Percentiles rank a stretch among this genome's conserved stretches.
Conservation (phyloP, 2,888 invertebrate genomes). For the Acleris laterana region DNA sequence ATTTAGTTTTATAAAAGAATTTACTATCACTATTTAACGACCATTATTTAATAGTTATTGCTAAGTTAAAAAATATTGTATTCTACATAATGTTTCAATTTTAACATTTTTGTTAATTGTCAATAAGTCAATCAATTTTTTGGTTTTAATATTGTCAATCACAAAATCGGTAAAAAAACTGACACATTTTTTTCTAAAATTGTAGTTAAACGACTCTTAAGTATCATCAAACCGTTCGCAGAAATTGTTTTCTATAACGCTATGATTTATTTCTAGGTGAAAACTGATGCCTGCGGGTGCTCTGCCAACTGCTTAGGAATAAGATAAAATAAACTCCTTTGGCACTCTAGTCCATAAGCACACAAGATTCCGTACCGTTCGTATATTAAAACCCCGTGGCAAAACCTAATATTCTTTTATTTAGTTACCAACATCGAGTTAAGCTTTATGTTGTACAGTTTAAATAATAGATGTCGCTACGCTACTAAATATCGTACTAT, state of each 20-base stretch:
- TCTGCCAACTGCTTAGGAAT: conserved; percentile 55
- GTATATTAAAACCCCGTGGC: conserved; percentile 2
- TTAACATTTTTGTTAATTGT: too few relatives aligned
- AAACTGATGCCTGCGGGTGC: conserved; percentile 67
- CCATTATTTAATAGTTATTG: too few relatives aligned
- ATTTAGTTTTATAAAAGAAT: conserved; percentile 1
- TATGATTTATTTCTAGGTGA: conserved; percentile 75
- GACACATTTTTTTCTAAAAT: not conserved
- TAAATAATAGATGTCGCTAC: too few relatives aligned
- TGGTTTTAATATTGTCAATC: too few relatives aligned
- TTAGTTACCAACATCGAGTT: conserved; percentile 18
- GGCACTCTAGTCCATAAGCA: conserved; percentile 32
- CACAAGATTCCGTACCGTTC: conserved; percentile 32
- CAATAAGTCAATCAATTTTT: too few relatives aligned
- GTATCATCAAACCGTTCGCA: not conserved
- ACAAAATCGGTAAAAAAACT: too few relatives aligned
- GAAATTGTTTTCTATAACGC: conserved; percentile 20
- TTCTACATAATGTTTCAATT: too few relatives aligned
- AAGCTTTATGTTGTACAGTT: not conserved
- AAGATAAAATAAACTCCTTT: conserved; percentile 23
- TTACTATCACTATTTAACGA: not conserved
- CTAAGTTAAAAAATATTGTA: too few relatives aligned
- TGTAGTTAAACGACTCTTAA: not conserved
- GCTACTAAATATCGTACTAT: too few relatives aligned
- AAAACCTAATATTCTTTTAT: conserved; percentile 10